phyloP scores from a whole-genome alignment of 2,888 invertebrate genomes.

The Pyrocoelia pectoralis region DNA sequence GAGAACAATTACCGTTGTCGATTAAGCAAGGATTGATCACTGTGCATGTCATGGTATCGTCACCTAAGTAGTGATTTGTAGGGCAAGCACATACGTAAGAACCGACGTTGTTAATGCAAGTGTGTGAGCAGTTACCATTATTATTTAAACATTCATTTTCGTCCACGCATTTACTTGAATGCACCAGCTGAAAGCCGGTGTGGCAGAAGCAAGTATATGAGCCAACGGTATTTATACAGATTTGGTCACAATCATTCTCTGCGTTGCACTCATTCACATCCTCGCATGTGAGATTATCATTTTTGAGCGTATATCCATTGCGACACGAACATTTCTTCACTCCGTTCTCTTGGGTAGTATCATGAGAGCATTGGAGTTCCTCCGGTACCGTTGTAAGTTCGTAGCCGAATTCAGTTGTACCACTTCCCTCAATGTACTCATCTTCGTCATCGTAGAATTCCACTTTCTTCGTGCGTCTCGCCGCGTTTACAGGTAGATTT shows the following conservation, averaged over 20 bases:
- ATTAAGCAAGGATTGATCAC: constrained; percentile 60
- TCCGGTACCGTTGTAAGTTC: constrained; percentile 50
- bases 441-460: constrained; percentile 37
- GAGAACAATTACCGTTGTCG: constrained; percentile 59
- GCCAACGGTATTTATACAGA: constrained; percentile 62
- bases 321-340: constrained; percentile 58
- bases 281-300: constrained; percentile 56
- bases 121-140: constrained; percentile 63
- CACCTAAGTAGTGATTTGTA: constrained; percentile 54
- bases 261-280: constrained; percentile 57
- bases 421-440: constrained; percentile 55
- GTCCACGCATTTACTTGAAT: constrained; percentile 60
- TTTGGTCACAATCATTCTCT: constrained; percentile 57
- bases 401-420: background rate
- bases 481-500: background rate
- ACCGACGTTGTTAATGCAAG: constrained; percentile 63
- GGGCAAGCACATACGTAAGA: constrained; percentile 57
- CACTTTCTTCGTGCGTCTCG: background rate
- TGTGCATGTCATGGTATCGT: constrained; percentile 47
- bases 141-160: constrained; percentile 54
- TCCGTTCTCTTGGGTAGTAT: constrained; percentile 50
- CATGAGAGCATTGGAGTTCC: constrained; percentile 53
- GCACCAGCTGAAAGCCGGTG: constrained; percentile 62
- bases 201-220: constrained; percentile 69
- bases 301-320: constrained; percentile 54